Conservation (phyloP, 1,140 invertebrate genomes). For the Ceratina japonica region DNA sequence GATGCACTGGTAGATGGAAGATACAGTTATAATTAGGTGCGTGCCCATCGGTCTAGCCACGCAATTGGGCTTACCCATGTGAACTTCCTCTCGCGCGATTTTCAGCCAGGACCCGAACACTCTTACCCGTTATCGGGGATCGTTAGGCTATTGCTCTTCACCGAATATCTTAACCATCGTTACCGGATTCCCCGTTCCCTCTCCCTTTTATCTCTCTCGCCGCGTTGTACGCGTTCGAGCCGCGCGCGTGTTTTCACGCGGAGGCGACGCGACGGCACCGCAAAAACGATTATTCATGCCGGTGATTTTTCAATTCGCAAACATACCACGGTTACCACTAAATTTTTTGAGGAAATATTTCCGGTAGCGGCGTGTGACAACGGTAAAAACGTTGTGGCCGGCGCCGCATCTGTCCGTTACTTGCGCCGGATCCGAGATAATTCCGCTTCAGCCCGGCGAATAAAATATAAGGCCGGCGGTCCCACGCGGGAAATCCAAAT, state of each 20-base stretch:
- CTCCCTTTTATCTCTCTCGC: not conserved
- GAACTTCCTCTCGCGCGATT: constrained; percentile 74
- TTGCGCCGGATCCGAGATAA: not conserved
- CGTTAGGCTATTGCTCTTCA: not conserved
- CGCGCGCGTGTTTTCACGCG: not conserved
- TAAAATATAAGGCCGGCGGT: constrained; percentile 16
- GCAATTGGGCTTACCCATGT: constrained; percentile 75
- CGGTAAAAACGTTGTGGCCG: not conserved
- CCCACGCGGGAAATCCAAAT: constrained; percentile 15
- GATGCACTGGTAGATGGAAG: constrained; percentile 73
- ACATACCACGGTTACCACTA: not conserved
- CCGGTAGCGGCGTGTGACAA: not conserved
- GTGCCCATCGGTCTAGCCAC: constrained; percentile 76
- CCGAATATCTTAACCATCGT: not conserved
- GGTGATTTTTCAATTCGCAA: constrained; percentile 1
- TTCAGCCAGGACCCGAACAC: constrained; percentile 59
- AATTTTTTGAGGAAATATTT: not conserved
- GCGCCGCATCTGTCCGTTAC: too few species aligned
- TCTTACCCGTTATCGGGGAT: constrained; percentile 11
- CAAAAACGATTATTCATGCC: not conserved
- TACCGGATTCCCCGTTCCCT: not conserved
- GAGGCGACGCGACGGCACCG: not conserved
- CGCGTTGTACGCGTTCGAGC: not conserved
- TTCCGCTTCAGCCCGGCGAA: constrained; percentile 5
- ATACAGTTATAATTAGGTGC: constrained; percentile 78